These are phyloP conservation scores for Phasia obesa DNA, from an alignment of 2,888 invertebrate genomes.

Conservation along the genomic window DNA sequence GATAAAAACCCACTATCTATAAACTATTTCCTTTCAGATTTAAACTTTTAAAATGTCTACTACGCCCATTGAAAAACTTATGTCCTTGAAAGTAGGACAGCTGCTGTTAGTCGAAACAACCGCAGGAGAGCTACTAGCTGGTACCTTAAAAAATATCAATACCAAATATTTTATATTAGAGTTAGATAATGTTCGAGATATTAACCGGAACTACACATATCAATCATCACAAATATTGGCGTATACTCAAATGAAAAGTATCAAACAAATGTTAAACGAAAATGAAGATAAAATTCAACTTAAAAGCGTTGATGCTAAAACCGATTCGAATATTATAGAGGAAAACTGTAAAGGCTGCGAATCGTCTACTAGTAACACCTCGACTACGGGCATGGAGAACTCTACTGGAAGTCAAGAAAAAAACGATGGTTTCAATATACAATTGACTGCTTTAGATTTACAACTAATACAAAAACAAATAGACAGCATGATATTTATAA, in stretches of 20 bases:
- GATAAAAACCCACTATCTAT: too few relatives aligned
- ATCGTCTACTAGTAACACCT: conserved; percentile 13
- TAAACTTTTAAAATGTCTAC: conserved; percentile 45
- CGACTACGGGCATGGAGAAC: not conserved
- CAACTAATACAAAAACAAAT: conserved; percentile 71
- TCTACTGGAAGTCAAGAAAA: conserved; percentile 42
- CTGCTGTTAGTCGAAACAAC: conserved; percentile 72
- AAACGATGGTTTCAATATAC: conserved; percentile 32
- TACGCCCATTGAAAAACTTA: conserved; percentile 37
- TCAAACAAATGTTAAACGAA: conserved; percentile 70
- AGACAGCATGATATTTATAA: conserved; percentile 70
- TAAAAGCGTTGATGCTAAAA: not conserved
- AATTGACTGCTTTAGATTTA: conserved; percentile 63
- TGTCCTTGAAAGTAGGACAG: conserved; percentile 70
- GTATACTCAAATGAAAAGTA: conserved; percentile 72
- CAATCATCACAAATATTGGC: conserved; percentile 73
- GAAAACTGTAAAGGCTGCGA: conserved; percentile 13
- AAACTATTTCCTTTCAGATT: conserved; percentile 31
- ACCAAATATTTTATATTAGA: conserved; percentile 72
- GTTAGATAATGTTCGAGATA: conserved; percentile 73
- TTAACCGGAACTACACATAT: conserved; percentile 72
- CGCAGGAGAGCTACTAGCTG: conserved; percentile 72
- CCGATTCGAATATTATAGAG: conserved; percentile 15
- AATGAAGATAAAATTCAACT: conserved; percentile 11
- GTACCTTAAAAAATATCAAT: conserved; percentile 71